A percentile compares a stretch with the other conserved stretches of the same genome.
phyloP scores from a whole-genome alignment of 2,113 vertebrate genomes.

The Genyomyrus donnyi region DNA sequence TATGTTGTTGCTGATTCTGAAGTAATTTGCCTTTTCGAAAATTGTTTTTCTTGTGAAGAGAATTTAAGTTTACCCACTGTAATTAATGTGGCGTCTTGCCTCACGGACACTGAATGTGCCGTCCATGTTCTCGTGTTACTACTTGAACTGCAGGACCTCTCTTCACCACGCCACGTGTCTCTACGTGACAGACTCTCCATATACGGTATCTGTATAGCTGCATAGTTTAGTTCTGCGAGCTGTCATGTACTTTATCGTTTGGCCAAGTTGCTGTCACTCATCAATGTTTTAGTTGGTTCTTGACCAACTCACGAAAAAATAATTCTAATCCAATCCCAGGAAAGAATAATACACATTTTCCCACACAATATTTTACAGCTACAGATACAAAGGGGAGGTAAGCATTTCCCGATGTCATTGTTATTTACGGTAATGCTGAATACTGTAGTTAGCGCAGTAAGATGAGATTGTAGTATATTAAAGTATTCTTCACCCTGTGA shows the following conservation, averaged over 20 bases:
- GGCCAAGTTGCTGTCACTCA: background rate
- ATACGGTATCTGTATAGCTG: background rate
- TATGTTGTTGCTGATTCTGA: background rate
- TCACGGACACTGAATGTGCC: background rate
- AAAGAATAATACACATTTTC: background rate
- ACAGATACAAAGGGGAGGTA: background rate
- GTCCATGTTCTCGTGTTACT: no score
- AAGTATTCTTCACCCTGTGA: background rate
- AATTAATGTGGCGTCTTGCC: background rate
- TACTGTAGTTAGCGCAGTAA: background rate
- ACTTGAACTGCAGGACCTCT: no score
- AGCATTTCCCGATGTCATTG: background rate
- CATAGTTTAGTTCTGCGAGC: background rate
- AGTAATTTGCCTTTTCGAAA: background rate
- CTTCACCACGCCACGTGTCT: background rate
- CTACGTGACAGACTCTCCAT: background rate
- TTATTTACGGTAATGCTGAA: background rate
- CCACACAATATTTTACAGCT: background rate
- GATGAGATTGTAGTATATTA: background rate
- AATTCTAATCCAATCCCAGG: background rate
- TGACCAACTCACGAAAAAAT: background rate
- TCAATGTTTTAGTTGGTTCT: background rate
- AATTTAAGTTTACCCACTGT: background rate
- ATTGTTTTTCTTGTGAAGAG: background rate
- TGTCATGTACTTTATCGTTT: conserved; percentile 1